phyloP scores from a whole-genome alignment of 2,797 vertebrate species.

The Bradypodion pumilum region DNA sequence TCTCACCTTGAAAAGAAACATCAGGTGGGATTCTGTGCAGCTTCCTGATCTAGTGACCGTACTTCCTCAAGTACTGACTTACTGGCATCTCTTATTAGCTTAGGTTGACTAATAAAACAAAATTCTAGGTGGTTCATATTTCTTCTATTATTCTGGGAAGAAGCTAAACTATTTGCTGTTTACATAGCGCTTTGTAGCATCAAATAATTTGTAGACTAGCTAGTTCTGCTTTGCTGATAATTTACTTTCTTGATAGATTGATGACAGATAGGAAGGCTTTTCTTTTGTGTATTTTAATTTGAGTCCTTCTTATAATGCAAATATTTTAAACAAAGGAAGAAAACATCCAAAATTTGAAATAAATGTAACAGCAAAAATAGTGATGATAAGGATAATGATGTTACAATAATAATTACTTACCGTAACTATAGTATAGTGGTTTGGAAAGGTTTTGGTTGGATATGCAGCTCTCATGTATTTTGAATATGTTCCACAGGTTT shows the following conservation, averaged over 20 bases:
- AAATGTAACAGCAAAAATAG: background rate
- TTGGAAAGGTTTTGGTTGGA: conserved; percentile 83
- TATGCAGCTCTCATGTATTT: conserved; percentile 80
- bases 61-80: background rate
- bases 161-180: background rate
- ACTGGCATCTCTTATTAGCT: too few relatives aligned
- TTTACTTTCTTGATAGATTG: background rate
- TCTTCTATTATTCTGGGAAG: background rate
- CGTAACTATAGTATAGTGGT: conserved; percentile 82
- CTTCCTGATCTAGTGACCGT: background rate
- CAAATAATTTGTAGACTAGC: background rate
- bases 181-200: background rate
- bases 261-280: too few relatives aligned
- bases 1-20: background rate
- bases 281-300: background rate
- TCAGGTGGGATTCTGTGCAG: background rate
- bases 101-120: background rate
- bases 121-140: background rate
- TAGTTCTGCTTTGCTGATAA: background rate
- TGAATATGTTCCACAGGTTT: conserved; percentile 79
- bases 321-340: background rate
- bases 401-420: conserved; percentile 70
- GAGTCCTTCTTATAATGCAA: background rate
- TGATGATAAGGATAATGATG: background rate
- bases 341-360: background rate